Evolutionary conservation across 2,113 vertebrate species (phyloP), one percentile per base, ranked within the genome.

Genomic region (Macquaria australasica): DNA sequence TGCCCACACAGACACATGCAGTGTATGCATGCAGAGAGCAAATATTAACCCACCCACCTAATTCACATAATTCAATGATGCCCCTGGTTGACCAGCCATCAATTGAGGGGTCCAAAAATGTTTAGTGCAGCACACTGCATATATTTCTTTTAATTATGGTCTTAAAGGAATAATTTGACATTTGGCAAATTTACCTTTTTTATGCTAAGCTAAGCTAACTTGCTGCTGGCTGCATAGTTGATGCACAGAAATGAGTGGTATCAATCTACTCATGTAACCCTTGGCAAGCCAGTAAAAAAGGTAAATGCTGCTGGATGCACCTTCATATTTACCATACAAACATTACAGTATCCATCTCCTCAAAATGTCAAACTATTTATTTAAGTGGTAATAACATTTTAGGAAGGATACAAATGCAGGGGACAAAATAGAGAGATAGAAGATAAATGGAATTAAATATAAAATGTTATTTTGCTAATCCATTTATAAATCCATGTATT

Each of bases 21-120:
- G 66, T 64, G 62, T 2, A 28, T 71, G 63, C 34, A 53, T 50
- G 21, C 60, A 87, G 20, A 43, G 5, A 62, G 59, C 34, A 76
- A 77, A 83, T 34, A 85, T 60, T 68, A 48, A 58, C 73, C 20
- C n/a, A 50, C 9, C 31, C 48, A 77, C 23, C 71, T 23, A n/a
- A n/a, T n/a, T n/a, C n/a, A n/a, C n/a, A n/a, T n/a, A 9, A 20
- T 31, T 43, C 8, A 73, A 3, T 59, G 8, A 53, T 39, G 28
- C 9, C 15, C 10, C 14, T 34, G 39, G 25, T 11, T 23, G 1
- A 18, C 34, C 23, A 58, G 34, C 7, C 21, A 16, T 56, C 51
- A 41, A 4, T 5, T 62, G 15, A 39, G 3, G 31, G 21, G 51
- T 55, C 18, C 10, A 71, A 25, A 37, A 31, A 31, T 20, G n/a